phyloP scores from a whole-genome alignment of 2,888 invertebrate genomes.

The Catonia carolina region DNA sequence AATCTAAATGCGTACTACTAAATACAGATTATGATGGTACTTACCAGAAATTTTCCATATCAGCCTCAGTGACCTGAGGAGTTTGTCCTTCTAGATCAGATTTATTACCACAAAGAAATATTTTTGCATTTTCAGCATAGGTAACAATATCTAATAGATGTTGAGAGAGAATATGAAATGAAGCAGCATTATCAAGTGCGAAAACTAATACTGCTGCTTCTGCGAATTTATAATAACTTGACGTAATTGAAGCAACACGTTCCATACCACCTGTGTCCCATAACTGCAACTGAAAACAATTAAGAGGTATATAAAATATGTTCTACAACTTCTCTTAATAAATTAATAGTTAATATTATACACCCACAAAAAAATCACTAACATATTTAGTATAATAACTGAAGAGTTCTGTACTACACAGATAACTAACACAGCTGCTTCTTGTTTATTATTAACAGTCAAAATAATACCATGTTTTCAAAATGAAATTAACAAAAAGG shows the following conservation, averaged over 20 bases:
- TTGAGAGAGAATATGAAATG: conserved; percentile 86
- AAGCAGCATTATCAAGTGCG: conserved; percentile 82
- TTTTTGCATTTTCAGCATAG: conserved; percentile 90
- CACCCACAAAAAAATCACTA: neutral
- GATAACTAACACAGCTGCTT: too few relatives aligned
- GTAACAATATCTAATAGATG: conserved; percentile 89
- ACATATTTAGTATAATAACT: neutral
- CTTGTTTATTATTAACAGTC: too few relatives aligned
- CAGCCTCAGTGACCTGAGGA: conserved; percentile 75
- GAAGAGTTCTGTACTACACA: conserved; percentile 2
- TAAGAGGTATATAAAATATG: conserved; percentile 14
- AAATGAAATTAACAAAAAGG: too few relatives aligned
- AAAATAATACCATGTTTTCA: too few relatives aligned
- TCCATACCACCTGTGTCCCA: conserved; percentile 99
- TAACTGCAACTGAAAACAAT: conserved; percentile 65
- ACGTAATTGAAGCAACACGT: conserved; percentile 88
- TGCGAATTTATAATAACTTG: conserved; percentile 92
- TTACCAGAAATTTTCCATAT: conserved; percentile 83
- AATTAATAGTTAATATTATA: neutral
- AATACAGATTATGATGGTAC: too few relatives aligned
- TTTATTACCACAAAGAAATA: conserved; percentile 91
- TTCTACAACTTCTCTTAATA: neutral
- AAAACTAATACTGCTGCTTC: conserved; percentile 91
- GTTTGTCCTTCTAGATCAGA: conserved; percentile 65
- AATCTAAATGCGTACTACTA: too few relatives aligned